Conservation (phyloP, 2,113 vertebrate genomes). For the Kryptolebias marmoratus region DNA sequence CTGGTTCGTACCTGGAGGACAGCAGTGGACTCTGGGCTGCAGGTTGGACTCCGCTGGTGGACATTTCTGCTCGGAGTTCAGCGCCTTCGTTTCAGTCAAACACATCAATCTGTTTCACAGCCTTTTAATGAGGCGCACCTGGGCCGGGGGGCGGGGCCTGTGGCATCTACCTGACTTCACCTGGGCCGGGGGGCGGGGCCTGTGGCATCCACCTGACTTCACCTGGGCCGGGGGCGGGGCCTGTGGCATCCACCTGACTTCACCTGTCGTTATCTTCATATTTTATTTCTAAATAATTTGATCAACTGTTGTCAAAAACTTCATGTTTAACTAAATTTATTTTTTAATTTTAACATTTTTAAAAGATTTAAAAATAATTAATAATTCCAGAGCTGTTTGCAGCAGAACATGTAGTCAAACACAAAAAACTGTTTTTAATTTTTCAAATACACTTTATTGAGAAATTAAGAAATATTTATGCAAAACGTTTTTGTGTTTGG, state of each 20-base stretch:
- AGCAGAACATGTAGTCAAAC: too few species aligned
- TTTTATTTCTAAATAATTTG: too few species aligned
- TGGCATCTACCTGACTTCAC: too few species aligned
- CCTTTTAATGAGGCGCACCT: constrained; percentile 75
- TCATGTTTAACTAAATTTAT: background rate
- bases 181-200: too few species aligned
- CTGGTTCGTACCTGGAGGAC: constrained; percentile 61
- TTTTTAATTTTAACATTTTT: background rate
- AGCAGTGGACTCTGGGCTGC: constrained; percentile 70
- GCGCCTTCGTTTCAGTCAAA: constrained; percentile 46
- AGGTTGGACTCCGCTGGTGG: constrained; percentile 66
- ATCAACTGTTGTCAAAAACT: too few species aligned
- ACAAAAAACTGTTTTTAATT: too few species aligned
- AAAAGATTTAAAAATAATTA: too few species aligned
- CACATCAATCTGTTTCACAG: constrained; percentile 32
- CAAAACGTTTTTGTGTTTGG: too few species aligned
- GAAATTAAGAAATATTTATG: too few species aligned
- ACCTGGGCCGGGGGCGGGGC: background rate
- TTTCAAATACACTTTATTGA: too few species aligned
- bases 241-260: background rate
- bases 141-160: constrained; percentile 1
- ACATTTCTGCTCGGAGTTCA: constrained; percentile 51
- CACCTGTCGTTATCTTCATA: too few species aligned
- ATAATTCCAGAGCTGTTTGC: too few species aligned
- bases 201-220: background rate